phyloP scores from a whole-genome alignment of 2,113 vertebrate genomes.

The Cinclus cinclus region DNA sequence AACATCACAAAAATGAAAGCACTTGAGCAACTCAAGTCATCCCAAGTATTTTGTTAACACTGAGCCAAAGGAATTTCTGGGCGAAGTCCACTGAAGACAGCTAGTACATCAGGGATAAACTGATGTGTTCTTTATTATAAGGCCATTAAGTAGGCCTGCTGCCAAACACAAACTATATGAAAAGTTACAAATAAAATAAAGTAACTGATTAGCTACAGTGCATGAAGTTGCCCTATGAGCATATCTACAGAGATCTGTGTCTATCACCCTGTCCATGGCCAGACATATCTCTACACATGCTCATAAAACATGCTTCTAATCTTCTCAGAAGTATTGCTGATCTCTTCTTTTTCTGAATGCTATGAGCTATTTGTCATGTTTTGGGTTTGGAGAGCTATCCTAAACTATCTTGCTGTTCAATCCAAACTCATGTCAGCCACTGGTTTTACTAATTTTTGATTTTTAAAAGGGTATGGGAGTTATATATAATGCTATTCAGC shows the following conservation, averaged over 20 bases:
- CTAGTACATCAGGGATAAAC: neutral
- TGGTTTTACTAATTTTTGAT: neutral
- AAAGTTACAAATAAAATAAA: neutral
- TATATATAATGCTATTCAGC: neutral
- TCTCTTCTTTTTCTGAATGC: neutral
- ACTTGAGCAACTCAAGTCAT: neutral
- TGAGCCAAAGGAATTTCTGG: slow-evolving; percentile 4
- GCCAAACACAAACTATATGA: neutral
- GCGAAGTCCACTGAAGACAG: neutral
- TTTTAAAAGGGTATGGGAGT: neutral
- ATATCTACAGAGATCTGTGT: neutral
- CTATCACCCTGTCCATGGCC: neutral
- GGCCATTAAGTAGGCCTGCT: neutral
- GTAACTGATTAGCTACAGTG: neutral
- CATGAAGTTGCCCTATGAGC: neutral
- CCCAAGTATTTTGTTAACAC: neutral
- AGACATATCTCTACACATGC: neutral
- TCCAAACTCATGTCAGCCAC: neutral
- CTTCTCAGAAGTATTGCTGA: neutral
- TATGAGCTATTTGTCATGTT: neutral
- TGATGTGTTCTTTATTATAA: neutral
- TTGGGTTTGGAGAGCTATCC: neutral
- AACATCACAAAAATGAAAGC: neutral
- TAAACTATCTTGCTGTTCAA: neutral
- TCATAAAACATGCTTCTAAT: neutral